Base-by-base conservation (phyloP, 2,113 vertebrate species). In the Aythya baeri region DNA sequence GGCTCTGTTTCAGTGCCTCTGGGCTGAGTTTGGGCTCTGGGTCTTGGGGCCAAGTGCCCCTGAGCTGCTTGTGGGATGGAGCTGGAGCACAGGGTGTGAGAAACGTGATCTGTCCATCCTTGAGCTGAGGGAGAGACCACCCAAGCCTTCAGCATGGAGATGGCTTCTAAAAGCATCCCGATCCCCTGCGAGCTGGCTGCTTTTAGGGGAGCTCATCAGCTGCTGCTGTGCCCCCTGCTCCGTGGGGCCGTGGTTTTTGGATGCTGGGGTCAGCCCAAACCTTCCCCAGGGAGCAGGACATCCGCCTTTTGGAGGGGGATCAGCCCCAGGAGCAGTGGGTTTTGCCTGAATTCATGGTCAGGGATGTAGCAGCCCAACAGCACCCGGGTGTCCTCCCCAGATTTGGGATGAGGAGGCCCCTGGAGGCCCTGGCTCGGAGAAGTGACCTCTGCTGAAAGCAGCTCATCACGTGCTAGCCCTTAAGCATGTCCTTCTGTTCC, bases 21-120 rank as follows among this genome's bases (percentile, higher is more conserved):
- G 15, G 16, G 14, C 34, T 1, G 3, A 74, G 9, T 83, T 44
- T 73, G 54, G 25, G 59, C 54, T 80, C 17, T 14, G 27, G 7
- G 7, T 58, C 26, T 67, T 29, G n/a, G 36, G 44, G 22, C 70
- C 41, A 63, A 67, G 61, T 34, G 41, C 20, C n/a, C 21, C 11
- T 0, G 2, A 36, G 17, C 52, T 3, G 2, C 13, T n/a, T 23
- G 54, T 1, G 5, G 38, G 43, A n/a, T 15, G 0, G 0, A 81
- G 73, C 32, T 54, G 66, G 26, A 90, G 34, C 0, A 0, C 3
- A 22, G 78, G 62, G 36, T 14, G 2, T 1, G 13, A 29, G 44
- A 57, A 55, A 31, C 66, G 36, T n/a, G 13, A 26, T 27, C 79
- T 75, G 62, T 55, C 81, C 13, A 9, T 38, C 12, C 9, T 14